phyloP scores from a whole-genome alignment of 1,140 invertebrate genomes.

The Anadara kagoshimensis region DNA sequence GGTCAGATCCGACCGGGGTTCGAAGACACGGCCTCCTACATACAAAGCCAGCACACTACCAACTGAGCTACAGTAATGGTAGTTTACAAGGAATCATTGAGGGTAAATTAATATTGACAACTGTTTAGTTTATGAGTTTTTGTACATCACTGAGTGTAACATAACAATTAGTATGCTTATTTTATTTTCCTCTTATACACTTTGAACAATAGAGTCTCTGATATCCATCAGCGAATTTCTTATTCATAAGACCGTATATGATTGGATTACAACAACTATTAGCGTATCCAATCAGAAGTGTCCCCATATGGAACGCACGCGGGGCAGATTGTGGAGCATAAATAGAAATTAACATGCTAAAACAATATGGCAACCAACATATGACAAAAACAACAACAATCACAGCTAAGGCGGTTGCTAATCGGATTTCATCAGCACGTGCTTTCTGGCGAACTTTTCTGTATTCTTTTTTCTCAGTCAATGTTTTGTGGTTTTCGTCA shows the following conservation, averaged over 20 bases:
- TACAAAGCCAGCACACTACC: too few species aligned
- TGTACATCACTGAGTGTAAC: too few species aligned
- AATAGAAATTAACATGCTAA: conserved; percentile 64
- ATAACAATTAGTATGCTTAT: too few species aligned
- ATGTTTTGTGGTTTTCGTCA: background rate
- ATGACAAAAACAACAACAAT: conserved; percentile 61
- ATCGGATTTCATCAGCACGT: conserved; percentile 52
- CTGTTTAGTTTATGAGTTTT: too few species aligned
- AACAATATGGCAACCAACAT: conserved; percentile 66
- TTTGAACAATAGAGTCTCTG: too few species aligned
- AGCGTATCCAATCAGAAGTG: conserved; percentile 62
- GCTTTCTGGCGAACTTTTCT: conserved; percentile 11
- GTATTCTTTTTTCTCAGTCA: background rate
- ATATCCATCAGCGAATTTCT: conserved; percentile 49
- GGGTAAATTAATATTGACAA: too few species aligned
- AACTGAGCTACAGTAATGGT: too few species aligned
- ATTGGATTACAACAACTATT: conserved; percentile 67
- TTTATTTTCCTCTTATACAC: too few species aligned
- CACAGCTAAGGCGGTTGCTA: conserved; percentile 53
- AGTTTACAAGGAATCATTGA: too few species aligned
- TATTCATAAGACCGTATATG: conserved; percentile 66
- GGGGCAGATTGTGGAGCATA: conserved; percentile 36
- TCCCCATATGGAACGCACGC: conserved; percentile 55
- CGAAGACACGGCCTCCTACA: too few species aligned
- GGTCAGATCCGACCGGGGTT: too few species aligned